Evolutionary conservation across 1,140 invertebrate species (phyloP).

Genomic region (Drosophila ananassae): DNA sequence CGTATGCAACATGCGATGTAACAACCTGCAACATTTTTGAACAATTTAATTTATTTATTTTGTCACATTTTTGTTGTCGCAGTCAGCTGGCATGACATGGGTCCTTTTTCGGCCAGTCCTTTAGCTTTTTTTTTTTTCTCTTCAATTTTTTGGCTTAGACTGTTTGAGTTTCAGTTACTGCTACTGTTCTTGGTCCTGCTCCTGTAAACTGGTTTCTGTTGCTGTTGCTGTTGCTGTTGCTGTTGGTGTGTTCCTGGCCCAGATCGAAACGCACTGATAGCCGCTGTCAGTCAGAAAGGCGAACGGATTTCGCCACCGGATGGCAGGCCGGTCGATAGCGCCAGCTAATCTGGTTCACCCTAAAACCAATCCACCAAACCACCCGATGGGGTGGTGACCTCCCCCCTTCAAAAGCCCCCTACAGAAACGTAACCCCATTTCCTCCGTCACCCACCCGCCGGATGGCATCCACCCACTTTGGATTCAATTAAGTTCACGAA

Average conservation of each 20-base stretch:
- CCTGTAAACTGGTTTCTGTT: constrained; percentile 3
- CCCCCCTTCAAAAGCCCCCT: too few species aligned
- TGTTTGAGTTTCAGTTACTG: constrained; percentile 6
- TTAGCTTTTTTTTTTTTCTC: not conserved
- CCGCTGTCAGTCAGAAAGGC: constrained; percentile 69
- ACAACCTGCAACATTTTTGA: constrained; percentile 71
- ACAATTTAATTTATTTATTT: constrained; percentile 81
- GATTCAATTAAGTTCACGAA: constrained; percentile 54
- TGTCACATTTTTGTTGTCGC: constrained; percentile 65
- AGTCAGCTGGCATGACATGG: constrained; percentile 73
- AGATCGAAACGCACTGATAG: constrained; percentile 78
- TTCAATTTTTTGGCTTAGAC: not conserved
- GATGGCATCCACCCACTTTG: constrained; percentile 17
- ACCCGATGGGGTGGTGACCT: too few species aligned
- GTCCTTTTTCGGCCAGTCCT: constrained; percentile 28
- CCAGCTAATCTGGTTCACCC: constrained; percentile 39
- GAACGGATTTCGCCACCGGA: constrained; percentile 55
- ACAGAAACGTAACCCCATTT: not conserved
- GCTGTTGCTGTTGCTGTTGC: constrained; percentile 13
- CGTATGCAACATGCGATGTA: constrained; percentile 15
- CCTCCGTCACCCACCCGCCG: not conserved
- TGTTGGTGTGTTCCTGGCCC: constrained; percentile 16
- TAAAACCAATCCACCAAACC: not conserved
- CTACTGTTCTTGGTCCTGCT: constrained; percentile 6
- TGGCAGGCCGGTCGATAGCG: constrained; percentile 49